phyloP scores from a whole-genome alignment of 2,797 vertebrate genomes.

The Hoplostethus atlanticus region DNA sequence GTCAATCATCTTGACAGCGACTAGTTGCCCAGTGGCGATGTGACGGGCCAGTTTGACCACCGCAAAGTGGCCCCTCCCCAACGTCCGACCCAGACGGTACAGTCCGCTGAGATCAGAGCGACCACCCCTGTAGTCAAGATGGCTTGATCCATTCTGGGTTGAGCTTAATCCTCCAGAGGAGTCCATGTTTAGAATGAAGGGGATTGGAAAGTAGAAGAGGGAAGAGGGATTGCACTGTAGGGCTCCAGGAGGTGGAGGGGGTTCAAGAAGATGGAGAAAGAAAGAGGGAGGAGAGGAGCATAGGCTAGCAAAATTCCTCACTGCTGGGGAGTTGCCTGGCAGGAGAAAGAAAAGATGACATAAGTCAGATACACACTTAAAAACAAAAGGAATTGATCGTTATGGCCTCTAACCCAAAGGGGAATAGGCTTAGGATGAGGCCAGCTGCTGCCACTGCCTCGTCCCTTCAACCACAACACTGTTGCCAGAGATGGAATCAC shows the following conservation, averaged over 20 bases:
- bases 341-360: constrained; percentile 56
- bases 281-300: constrained; percentile 1
- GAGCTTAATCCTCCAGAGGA: constrained; percentile 34
- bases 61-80: constrained; percentile 91
- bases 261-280: neutral
- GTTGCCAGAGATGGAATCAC: constrained; percentile 10
- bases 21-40: constrained; percentile 88
- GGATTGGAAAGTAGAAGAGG: neutral
- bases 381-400: constrained; percentile 31
- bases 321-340: constrained; percentile 45
- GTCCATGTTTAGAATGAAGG: constrained; percentile 65
- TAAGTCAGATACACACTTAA: constrained; percentile 42
- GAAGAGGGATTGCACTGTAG: neutral
- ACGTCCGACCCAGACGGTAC: constrained; percentile 89
- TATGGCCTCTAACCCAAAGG: constrained; percentile 34
- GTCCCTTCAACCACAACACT: neutral
- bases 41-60: constrained; percentile 91
- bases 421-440: constrained; percentile 45
- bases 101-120: constrained; percentile 85
- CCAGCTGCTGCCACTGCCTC: constrained; percentile 40
- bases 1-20: constrained; percentile 93
- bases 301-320: constrained; percentile 43
- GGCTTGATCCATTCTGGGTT: constrained; percentile 28
- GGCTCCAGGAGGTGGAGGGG: too few relatives aligned
- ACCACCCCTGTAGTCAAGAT: constrained; percentile 23